Base-by-base conservation (phyloP, 2,888 invertebrate species). In the Ganaspis brasiliensis region DNA sequence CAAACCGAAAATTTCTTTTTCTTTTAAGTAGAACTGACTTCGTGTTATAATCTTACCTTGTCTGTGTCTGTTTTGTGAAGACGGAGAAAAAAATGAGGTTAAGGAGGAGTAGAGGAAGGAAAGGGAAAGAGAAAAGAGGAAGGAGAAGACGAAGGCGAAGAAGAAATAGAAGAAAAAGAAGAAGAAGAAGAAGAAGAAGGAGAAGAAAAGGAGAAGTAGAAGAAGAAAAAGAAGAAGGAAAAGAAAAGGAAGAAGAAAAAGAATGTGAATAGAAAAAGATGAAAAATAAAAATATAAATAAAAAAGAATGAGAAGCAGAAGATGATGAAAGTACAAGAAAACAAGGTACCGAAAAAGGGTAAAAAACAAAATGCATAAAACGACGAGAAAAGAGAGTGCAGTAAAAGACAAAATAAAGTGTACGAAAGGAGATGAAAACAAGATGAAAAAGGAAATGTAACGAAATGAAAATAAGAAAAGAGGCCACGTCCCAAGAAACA, bases 391-490 rank as follows among this genome's bases (percentile, higher is more conserved):
- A 31, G 3, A 31, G 31, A 31, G 3, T 31, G 31, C 3, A 31
- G 6, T 31, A 31, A 31, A 31, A 31, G 31, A 31, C 2, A 31
- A 31, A 31, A 31, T 31, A n/a, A n/a, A n/a, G n/a, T n/a, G n/a
- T n/a, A 70, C 55, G 61, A 72, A 26, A 52, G 21, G 72, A 40
- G 79, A 63, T 71, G 76, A 56, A n/a, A 70, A 61, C 49, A 74
- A 74, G 52, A 61, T 57, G 56, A 75, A 71, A 74, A 73, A 76
- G 24, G 67, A 9, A 71, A 55, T 26, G 52, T 76, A 78, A 78
- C 76, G 75, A 78, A 75, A 75, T 78, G 73, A 75, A 78, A 76
- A 80, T 80, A 76, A 78, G 72, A 77, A 72, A 72, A 71, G 67
- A 75, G 74, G 72, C 72, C 67, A 26, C 52, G 73, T 59, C 35